A percentile compares a stretch with the other conserved stretches of the same genome.
phyloP scores from a whole-genome alignment of 1,140 invertebrate genomes.

The Drosophila serrata region DNA sequence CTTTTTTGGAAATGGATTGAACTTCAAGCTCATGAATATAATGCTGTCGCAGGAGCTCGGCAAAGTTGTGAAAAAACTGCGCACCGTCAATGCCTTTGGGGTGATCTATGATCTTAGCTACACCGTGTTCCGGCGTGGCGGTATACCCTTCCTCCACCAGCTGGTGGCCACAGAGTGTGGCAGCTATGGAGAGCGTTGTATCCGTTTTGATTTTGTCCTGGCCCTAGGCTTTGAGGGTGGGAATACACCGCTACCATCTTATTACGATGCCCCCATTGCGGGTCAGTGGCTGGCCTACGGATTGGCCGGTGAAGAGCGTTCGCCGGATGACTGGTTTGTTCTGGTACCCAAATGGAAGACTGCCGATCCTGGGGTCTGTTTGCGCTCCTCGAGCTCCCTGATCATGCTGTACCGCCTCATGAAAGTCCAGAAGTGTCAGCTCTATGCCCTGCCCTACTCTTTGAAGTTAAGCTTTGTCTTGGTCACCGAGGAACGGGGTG shows the following conservation, averaged over 20 bases:
- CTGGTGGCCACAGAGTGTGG: constrained; percentile 24
- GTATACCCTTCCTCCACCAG: constrained; percentile 47
- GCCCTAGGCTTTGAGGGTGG: constrained; percentile 43
- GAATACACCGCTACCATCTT: constrained; percentile 24
- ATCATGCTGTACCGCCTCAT: constrained; percentile 36
- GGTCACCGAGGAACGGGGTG: constrained; percentile 22
- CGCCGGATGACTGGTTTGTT: constrained; percentile 34
- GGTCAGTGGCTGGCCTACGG: constrained; percentile 58
- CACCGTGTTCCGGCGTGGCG: background rate
- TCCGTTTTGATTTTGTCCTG: constrained; percentile 58
- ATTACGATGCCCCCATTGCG: constrained; percentile 24
- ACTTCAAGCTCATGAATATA: constrained; percentile 45
- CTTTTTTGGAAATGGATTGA: constrained; percentile 50
- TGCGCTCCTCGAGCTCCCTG: constrained; percentile 12
- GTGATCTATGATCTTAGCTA: constrained; percentile 40
- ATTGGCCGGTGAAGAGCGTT: background rate
- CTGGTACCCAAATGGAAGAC: constrained; percentile 51
- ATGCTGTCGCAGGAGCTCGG: constrained; percentile 37
- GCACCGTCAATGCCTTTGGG: background rate
- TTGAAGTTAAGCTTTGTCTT: constrained; percentile 54
- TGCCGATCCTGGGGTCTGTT: background rate
- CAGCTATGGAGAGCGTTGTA: background rate
- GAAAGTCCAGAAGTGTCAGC: constrained; percentile 28
- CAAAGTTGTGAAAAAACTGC: constrained; percentile 1
- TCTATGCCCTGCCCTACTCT: constrained; percentile 20